Base-by-base conservation (phyloP, 2,797 vertebrate genomes). In the Scarus forsteni region DNA sequence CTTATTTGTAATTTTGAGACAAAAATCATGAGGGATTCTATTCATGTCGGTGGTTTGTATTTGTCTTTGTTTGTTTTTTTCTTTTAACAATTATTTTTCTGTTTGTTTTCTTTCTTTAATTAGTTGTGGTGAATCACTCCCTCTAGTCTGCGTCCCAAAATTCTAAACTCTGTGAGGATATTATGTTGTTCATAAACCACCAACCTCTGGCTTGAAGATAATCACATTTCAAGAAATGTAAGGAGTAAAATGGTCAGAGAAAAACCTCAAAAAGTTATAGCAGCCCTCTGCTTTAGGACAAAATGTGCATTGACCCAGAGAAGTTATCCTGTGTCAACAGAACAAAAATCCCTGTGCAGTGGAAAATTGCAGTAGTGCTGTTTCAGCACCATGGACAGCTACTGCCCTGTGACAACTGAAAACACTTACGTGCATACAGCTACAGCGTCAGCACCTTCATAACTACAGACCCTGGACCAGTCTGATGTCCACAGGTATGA, bases 371-470 rank as follows among this genome's bases (percentile, higher is more conserved):
- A 65, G 73, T 45, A 69, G 58, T 69, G 70, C 69, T 78, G 64
- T 46, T 86, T 78, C 88, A 92, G 87, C 80, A 89, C 79, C 86
- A 65, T 0, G 36, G 88, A 89, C 75, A 87, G 77, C 57, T 53
- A 19, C 70, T 51, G 55, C 27, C 49, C 60, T 67, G 70, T 51
- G 52, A 57, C 59, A 66, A 16, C 27, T 27, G 27, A 27, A 27
- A 39, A 42, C 53, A 70, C 16, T 6, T 3, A 74, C 27, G 75
- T 68, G 71, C 63, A 46, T 66, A 66, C 58, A 79, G 60, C 36
- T 39, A 27, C 16, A 3, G 12, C 53, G 69, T 60, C 75, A 84
- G 70, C 79, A 77, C 7, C 66, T 48, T 18, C 38, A 61, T 53
- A 57, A 72, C 73, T 65, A 59, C 60, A 73, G n/a, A 14, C 60